phyloP scores from a whole-genome alignment of 1,140 invertebrate genomes.

The Drosophila saltans region DNA sequence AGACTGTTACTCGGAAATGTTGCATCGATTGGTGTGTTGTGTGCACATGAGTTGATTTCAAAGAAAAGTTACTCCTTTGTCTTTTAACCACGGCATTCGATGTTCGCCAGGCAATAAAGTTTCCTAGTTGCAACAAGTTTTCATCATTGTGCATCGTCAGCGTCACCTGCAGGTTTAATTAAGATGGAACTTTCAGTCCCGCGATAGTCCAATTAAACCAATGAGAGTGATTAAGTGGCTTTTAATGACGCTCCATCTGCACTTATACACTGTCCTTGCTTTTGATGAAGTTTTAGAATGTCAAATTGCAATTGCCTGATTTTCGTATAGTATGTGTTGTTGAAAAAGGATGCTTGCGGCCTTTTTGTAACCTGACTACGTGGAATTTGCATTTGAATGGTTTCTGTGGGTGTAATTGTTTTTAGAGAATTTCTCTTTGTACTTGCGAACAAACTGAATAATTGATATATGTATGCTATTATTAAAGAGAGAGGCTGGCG shows the following conservation, averaged over 20 bases:
- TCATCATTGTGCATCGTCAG: conserved; percentile 6
- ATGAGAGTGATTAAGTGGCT: conserved; percentile 57
- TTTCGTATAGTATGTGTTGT: background rate
- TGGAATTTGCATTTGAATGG: background rate
- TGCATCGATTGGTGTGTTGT: background rate
- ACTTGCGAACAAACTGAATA: too few relatives aligned
- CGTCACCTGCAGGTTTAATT: conserved; percentile 50
- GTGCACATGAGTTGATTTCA: background rate
- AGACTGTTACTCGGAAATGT: background rate
- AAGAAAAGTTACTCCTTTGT: background rate
- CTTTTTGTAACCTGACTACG: background rate
- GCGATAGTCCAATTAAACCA: conserved; percentile 40
- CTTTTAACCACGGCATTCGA: background rate
- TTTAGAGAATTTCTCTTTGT: background rate
- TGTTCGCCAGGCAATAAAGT: background rate
- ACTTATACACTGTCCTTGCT: background rate
- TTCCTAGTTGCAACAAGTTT: background rate
- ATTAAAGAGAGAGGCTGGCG: too few relatives aligned
- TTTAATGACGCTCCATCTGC: conserved; percentile 48
- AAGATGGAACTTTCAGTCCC: conserved; percentile 17
- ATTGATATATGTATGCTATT: too few relatives aligned
- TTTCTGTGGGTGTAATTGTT: background rate
- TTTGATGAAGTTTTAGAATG: conserved; percentile 19
- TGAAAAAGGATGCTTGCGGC: background rate
- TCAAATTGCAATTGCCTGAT: background rate